Conservation (phyloP, 2,113 vertebrate genomes). For the Tichodroma muraria region DNA sequence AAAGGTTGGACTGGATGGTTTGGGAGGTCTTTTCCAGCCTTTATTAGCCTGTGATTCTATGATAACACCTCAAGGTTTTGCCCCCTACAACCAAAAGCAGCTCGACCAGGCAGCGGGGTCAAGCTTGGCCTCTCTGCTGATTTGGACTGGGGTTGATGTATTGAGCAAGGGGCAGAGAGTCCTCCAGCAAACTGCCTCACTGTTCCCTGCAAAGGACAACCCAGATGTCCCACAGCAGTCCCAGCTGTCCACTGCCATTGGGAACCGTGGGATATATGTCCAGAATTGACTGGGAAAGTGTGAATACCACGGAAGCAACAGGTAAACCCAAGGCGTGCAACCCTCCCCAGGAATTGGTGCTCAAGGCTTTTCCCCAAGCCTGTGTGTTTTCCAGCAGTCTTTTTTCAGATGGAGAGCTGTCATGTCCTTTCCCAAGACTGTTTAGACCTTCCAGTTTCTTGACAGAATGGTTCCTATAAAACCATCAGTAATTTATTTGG, state of each 20-base stretch:
- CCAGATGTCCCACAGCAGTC: not conserved
- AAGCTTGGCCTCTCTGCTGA: not conserved
- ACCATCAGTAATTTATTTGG: not conserved
- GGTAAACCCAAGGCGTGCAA: not conserved
- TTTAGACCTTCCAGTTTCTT: not conserved
- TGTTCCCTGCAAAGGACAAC: not conserved
- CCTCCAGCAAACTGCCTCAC: not conserved
- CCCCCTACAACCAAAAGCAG: not conserved
- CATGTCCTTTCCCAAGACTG: not conserved
- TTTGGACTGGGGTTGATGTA: not conserved
- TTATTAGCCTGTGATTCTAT: not conserved
- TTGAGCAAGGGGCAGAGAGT: rapidly evolving
- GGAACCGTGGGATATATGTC: not conserved
- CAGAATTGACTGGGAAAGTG: not conserved
- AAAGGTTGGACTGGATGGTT: not conserved
- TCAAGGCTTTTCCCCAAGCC: rapidly evolving
- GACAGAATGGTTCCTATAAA: not conserved
- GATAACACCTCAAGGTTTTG: not conserved
- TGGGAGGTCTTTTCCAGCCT: not conserved
- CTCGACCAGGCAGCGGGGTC: not conserved
- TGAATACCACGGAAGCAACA: not conserved
- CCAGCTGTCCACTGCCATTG: not conserved
- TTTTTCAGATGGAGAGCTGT: not conserved
- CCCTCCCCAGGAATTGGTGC: not conserved
- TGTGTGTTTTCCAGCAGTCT: not conserved